Evolutionary conservation across 2,113 vertebrate genomes (phyloP).

Genomic region (Passer montanus): DNA sequence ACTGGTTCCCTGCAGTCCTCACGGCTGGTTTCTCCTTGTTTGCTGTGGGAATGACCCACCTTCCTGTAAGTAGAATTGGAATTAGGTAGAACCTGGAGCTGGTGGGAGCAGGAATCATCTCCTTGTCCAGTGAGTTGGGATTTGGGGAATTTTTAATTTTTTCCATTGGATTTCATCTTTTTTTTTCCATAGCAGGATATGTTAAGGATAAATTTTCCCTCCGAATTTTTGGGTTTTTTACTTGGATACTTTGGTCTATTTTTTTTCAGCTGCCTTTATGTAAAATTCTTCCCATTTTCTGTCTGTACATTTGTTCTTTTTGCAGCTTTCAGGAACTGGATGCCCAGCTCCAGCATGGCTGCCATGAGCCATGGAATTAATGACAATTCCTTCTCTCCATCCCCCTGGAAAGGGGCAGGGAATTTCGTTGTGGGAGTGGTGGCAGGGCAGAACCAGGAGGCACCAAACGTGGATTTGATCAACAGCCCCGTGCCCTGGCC

Average conservation of each 20-base stretch:
- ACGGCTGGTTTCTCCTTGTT: rapidly evolving
- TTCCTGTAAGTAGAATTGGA: not conserved
- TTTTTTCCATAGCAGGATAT: not conserved
- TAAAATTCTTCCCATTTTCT: not conserved
- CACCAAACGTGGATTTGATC: not conserved
- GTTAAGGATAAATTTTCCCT: not conserved
- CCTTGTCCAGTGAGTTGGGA: not conserved
- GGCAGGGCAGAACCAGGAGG: not conserved
- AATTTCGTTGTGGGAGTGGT: not conserved
- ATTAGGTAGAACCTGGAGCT: not conserved
- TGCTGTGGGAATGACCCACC: not conserved
- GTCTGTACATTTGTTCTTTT: rapidly evolving
- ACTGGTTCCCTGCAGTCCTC: not conserved
- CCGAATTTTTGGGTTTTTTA: not conserved
- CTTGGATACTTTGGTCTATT: not conserved
- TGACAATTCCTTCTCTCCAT: not conserved
- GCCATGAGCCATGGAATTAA: rapidly evolving
- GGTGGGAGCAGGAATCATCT: not conserved
- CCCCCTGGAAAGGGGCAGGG: not conserved
- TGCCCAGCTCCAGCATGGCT: not conserved
- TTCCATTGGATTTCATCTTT: not conserved
- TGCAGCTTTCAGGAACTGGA: not conserved
- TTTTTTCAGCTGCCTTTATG: not conserved
- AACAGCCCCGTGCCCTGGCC: not conserved
- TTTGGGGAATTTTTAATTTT: not conserved